These are phyloP conservation scores for Dendroctonus valens DNA, from an alignment of 1,140 invertebrate species.

Conservation along the genomic window DNA sequence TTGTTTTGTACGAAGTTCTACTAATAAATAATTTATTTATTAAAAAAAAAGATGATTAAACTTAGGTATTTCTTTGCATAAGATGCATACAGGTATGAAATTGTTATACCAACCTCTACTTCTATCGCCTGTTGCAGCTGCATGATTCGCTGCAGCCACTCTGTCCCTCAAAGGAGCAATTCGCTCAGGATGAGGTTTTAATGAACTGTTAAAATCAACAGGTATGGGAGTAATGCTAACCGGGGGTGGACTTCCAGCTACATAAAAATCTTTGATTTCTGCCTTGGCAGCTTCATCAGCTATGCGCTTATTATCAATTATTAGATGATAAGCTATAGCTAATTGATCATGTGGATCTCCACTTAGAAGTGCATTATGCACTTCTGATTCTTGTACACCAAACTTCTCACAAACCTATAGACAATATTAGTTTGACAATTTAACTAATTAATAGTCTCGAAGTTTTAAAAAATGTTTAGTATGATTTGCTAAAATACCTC, in stretches of 20 bases:
- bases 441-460: not conserved
- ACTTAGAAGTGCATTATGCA: slow-evolving; percentile 88
- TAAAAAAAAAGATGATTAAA: no score
- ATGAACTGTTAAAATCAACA: slow-evolving; percentile 57
- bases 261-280: slow-evolving; percentile 95
- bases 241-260: slow-evolving; percentile 66
- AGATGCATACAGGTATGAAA: not conserved
- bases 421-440: not conserved
- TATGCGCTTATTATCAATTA: slow-evolving; percentile 98
- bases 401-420: slow-evolving; percentile 79
- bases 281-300: slow-evolving; percentile 92
- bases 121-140: slow-evolving; percentile 52
- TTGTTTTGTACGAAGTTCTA: no score
- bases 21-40: no score
- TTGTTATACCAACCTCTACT: slow-evolving; percentile 46
- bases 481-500: slow-evolving; percentile 70
- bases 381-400: slow-evolving; percentile 89
- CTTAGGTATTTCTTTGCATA: not conserved
- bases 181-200: slow-evolving; percentile 89
- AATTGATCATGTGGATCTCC: slow-evolving; percentile 98
- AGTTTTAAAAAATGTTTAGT: slow-evolving; percentile 3
- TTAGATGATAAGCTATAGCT: slow-evolving; percentile 97
- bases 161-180: slow-evolving; percentile 79
- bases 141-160: slow-evolving; percentile 52
- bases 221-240: slow-evolving; percentile 43